Evolutionary conservation across 2,888 invertebrate genomes (phyloP).

Genomic region (Caenorhabditis sp.): DNA sequence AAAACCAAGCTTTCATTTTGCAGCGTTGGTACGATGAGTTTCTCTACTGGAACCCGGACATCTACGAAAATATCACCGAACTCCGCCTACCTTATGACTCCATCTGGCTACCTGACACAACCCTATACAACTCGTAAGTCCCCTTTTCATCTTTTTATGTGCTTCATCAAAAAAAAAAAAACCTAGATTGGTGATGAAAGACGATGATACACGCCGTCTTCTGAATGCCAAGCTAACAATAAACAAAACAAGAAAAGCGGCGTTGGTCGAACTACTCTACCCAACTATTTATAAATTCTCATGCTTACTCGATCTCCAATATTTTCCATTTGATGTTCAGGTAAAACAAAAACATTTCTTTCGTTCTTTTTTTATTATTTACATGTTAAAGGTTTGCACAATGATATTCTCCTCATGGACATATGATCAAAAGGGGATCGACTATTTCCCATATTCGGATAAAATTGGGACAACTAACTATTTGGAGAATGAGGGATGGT

Average conservation of each 20-base stretch:
- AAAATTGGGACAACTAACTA: constrained; percentile 67
- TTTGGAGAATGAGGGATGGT: constrained; percentile 70
- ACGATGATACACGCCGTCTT: constrained; percentile 67
- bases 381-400: constrained; percentile 60
- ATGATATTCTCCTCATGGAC: constrained; percentile 70
- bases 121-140: constrained; percentile 61
- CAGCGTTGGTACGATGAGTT: constrained; percentile 70
- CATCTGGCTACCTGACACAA: constrained; percentile 70
- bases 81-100: constrained; percentile 65
- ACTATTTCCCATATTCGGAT: constrained; percentile 67
- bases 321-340: constrained; percentile 69
- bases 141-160: background rate
- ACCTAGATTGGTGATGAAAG: constrained; percentile 65
- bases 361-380: constrained; percentile 7
- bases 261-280: constrained; percentile 63
- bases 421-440: constrained; percentile 69
- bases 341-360: constrained; percentile 22
- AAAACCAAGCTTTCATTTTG: constrained; percentile 10
- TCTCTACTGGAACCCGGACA: constrained; percentile 65
- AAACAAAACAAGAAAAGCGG: constrained; percentile 48
- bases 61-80: constrained; percentile 66
- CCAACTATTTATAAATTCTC: constrained; percentile 70
- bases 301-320: constrained; percentile 61
- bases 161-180: constrained; percentile 1
- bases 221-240: constrained; percentile 69